Conservation (phyloP, 2,797 vertebrate genomes). For the Dipus sagitta region DNA sequence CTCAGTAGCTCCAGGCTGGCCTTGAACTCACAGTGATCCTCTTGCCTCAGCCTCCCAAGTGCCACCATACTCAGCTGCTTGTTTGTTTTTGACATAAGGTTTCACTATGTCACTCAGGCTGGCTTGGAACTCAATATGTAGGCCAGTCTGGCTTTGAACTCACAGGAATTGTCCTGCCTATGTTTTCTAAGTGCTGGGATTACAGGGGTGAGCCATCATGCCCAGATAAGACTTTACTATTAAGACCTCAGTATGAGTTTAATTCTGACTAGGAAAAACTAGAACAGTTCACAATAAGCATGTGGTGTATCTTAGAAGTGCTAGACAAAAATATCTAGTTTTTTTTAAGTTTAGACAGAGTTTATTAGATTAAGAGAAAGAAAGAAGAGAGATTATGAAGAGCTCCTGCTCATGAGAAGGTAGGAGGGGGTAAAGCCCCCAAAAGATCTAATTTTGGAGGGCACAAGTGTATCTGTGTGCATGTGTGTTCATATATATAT, state of each 20-base stretch:
- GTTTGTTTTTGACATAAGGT: no score
- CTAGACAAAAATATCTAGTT: slow-evolving; percentile 13
- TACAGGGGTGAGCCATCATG: background rate
- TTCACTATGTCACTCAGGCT: background rate
- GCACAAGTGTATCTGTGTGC: no score
- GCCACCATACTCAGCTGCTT: background rate
- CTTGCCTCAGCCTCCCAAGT: background rate
- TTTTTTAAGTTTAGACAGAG: slow-evolving; percentile 46
- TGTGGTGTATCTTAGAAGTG: slow-evolving; percentile 37
- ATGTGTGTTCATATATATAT: no score
- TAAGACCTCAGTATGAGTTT: slow-evolving; percentile 51
- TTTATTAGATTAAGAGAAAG: background rate
- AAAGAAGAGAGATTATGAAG: no score
- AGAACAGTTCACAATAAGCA: slow-evolving; percentile 51
- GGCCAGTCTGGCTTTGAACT: background rate
- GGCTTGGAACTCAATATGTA: background rate
- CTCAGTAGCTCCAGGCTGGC: background rate
- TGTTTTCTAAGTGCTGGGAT: background rate
- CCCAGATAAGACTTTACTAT: background rate
- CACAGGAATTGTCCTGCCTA: background rate
- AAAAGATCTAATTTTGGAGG: no score
- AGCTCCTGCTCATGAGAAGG: no score
- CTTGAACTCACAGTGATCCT: background rate
- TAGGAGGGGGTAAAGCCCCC: no score
- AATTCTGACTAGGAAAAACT: slow-evolving; percentile 5